A percentile compares a stretch with the other conserved stretches of the same genome.
Conservation (phyloP, 2,888 invertebrate genomes). For the Drosophila lutescens region DNA sequence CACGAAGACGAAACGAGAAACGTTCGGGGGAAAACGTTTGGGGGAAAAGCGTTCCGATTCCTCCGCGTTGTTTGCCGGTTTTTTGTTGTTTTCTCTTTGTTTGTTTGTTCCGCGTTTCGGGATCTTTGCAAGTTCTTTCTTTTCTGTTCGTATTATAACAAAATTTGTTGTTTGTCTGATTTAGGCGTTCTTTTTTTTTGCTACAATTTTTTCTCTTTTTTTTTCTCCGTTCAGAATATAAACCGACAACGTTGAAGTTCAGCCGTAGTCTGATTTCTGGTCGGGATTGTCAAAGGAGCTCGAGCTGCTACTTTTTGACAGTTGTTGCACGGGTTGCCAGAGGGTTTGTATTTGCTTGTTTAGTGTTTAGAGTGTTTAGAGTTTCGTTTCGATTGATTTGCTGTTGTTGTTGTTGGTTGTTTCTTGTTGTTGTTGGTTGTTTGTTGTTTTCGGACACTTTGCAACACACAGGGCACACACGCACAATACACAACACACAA, state of each 20-base stretch:
- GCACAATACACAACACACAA: conserved; percentile 16
- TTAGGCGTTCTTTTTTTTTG: background rate
- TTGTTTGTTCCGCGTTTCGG: background rate
- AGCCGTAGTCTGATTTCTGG: background rate
- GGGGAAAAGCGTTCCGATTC: background rate
- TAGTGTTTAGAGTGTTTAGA: conserved; percentile 5
- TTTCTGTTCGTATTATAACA: background rate
- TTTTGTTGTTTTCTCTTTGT: background rate
- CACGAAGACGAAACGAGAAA: conserved; percentile 1
- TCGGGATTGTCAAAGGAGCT: background rate
- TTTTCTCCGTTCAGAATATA: background rate
- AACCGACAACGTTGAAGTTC: background rate
- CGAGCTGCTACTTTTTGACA: conserved; percentile 3
- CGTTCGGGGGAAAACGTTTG: background rate
- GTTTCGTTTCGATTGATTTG: background rate
- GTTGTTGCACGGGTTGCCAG: conserved; percentile 21
- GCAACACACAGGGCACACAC: conserved; percentile 22
- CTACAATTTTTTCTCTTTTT: background rate
- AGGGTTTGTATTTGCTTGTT: background rate
- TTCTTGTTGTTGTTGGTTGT: background rate
- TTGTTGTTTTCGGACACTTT: conserved; percentile 19
- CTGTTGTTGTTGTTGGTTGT: background rate
- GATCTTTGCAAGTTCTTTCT: background rate
- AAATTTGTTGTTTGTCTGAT: no score
- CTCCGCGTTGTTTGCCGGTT: background rate